Evolutionary conservation across 2,797 vertebrate genomes (phyloP).

Genomic region (Chelidonichthys spinosus): DNA sequence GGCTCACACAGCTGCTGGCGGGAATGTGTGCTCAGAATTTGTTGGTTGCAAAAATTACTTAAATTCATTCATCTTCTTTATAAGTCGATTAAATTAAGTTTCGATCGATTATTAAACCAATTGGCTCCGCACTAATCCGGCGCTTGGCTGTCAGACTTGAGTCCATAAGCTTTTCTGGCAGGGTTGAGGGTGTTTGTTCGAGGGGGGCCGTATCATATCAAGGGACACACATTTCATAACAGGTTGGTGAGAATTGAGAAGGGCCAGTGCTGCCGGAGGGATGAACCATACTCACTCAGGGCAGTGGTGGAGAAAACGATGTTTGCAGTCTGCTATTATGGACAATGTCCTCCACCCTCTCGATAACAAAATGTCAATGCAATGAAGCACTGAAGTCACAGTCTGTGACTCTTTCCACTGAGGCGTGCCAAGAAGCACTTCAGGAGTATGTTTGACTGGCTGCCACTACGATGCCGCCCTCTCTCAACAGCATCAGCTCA

Average conservation of each 20-base stretch:
- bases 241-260: constrained; percentile 50
- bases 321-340: constrained; percentile 69
- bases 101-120: constrained; percentile 34
- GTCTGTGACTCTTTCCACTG: constrained; percentile 62
- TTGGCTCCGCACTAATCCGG: constrained; percentile 44
- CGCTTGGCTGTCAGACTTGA: constrained; percentile 36
- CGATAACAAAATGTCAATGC: constrained; percentile 73
- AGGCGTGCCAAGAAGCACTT: constrained; percentile 73
- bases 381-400: constrained; percentile 59
- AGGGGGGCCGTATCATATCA: constrained; percentile 45
- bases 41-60: constrained; percentile 11
- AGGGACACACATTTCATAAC: constrained; percentile 47
- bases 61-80: constrained; percentile 28
- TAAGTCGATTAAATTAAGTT: constrained; percentile 35
- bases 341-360: constrained; percentile 70
- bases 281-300: constrained; percentile 50
- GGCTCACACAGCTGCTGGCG: not conserved
- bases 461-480: constrained; percentile 48
- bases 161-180: constrained; percentile 52
- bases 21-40: not conserved
- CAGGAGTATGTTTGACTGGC: constrained; percentile 58
- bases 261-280: constrained; percentile 42
- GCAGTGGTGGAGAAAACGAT: constrained; percentile 68
- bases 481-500: constrained; percentile 50
- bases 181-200: constrained; percentile 40